Percentiles rank a stretch among this genome's conserved stretches.
phyloP scores from a whole-genome alignment of 2,888 invertebrate genomes.

The Protodeltote pygarga region DNA sequence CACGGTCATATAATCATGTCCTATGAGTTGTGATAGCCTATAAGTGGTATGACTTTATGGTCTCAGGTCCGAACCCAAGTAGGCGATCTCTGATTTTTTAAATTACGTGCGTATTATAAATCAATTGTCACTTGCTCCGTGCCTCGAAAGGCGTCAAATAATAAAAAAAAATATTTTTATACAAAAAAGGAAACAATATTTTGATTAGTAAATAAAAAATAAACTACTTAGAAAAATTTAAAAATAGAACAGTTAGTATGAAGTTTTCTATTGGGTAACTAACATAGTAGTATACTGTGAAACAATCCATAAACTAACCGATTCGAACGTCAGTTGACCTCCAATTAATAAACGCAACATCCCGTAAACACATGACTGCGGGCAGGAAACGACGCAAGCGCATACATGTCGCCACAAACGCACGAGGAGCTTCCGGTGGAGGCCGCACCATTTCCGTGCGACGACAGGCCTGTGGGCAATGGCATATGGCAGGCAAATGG shows the following conservation, averaged over 20 bases:
- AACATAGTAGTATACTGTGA: background rate
- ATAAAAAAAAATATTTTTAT: too few relatives aligned
- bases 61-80: background rate
- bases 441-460: constrained; percentile 32
- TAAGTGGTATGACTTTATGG: background rate
- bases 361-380: constrained; percentile 29
- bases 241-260: too few relatives aligned
- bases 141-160: background rate
- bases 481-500: background rate
- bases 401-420: constrained; percentile 34
- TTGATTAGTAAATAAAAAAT: too few relatives aligned
- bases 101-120: too few relatives aligned
- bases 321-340: background rate
- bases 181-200: too few relatives aligned
- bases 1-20: too few relatives aligned
- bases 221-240: too few relatives aligned
- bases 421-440: constrained; percentile 21
- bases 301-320: background rate
- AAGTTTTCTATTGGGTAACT: too few relatives aligned
- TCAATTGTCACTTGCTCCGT: too few relatives aligned
- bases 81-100: too few relatives aligned
- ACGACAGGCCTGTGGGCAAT: constrained; percentile 5
- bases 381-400: constrained; percentile 25
- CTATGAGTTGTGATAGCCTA: background rate
- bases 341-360: constrained; percentile 29